Percentiles rank a stretch among this genome's conserved stretches.
phyloP scores from a whole-genome alignment of 1,140 invertebrate genomes.

The Adoxophyes honmai region DNA sequence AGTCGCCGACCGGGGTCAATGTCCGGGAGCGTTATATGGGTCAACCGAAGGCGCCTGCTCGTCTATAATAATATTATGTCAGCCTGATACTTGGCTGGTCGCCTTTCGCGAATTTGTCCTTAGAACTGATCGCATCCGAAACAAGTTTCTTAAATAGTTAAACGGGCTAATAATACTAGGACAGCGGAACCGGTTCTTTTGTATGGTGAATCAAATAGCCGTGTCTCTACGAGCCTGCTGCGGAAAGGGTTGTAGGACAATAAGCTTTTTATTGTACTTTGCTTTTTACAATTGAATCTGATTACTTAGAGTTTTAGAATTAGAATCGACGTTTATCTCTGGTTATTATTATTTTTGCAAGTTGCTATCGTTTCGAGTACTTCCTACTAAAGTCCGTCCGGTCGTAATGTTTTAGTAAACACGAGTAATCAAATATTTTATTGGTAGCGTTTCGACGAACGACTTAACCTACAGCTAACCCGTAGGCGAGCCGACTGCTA shows the following conservation, averaged over 20 bases:
- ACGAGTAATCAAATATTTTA: too few relatives aligned
- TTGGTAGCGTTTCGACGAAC: too few relatives aligned
- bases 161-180: background rate
- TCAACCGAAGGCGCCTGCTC: slow-evolving; percentile 63
- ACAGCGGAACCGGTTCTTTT: background rate
- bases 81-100: slow-evolving; percentile 32
- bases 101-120: slow-evolving; percentile 32
- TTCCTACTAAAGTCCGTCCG: background rate
- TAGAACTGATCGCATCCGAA: slow-evolving; percentile 33
- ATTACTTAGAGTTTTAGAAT: too few relatives aligned
- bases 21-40: slow-evolving; percentile 65
- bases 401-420: background rate
- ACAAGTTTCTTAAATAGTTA: slow-evolving; percentile 31
- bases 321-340: too few relatives aligned
- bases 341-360: too few relatives aligned
- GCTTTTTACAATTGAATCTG: too few relatives aligned
- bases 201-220: background rate
- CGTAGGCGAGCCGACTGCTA: too few relatives aligned
- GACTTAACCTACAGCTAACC: too few relatives aligned
- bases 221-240: background rate
- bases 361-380: background rate
- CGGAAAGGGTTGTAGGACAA: background rate
- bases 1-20: slow-evolving; percentile 56
- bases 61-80: slow-evolving; percentile 65
- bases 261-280: background rate